phyloP scores from a whole-genome alignment of 2,888 invertebrate species.

The Dusona sp. region DNA sequence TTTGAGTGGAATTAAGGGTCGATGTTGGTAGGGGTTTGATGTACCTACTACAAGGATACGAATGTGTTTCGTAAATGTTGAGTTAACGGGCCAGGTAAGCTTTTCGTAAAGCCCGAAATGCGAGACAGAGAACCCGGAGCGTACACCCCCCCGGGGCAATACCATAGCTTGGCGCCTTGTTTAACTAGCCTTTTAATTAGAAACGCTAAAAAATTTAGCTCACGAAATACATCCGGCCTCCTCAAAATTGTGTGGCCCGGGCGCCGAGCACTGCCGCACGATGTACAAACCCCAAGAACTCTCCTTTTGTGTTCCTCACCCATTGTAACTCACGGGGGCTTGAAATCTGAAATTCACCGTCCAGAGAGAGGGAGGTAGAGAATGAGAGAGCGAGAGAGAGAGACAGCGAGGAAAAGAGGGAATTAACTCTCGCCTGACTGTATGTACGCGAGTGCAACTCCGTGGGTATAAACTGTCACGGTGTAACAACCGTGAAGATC shows the following conservation, averaged over 20 bases:
- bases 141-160: conserved; percentile 78
- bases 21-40: conserved; percentile 33
- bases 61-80: conserved; percentile 46
- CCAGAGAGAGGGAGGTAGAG: conserved; percentile 63
- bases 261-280: conserved; percentile 32
- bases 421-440: conserved; percentile 47
- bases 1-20: conserved; percentile 58
- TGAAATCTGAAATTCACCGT: conserved; percentile 79
- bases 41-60: conserved; percentile 59
- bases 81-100: conserved; percentile 72
- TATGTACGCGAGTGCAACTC: conserved; percentile 55
- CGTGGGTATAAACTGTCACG: conserved; percentile 44
- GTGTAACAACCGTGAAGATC: conserved; percentile 9
- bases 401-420: conserved; percentile 13
- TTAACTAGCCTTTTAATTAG: conserved; percentile 85
- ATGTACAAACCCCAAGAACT: conserved; percentile 55
- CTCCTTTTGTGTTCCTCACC: conserved; percentile 67
- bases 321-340: conserved; percentile 63
- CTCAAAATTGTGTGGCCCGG: conserved; percentile 79
- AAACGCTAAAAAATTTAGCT: conserved; percentile 85
- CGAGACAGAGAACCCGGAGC: conserved; percentile 49
- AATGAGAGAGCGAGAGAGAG: conserved; percentile 32
- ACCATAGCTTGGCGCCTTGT: conserved; percentile 79
- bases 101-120: conserved; percentile 55
- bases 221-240: conserved; percentile 82